phyloP scores from a whole-genome alignment of 1,140 invertebrate species.

The Myzus persicae region DNA sequence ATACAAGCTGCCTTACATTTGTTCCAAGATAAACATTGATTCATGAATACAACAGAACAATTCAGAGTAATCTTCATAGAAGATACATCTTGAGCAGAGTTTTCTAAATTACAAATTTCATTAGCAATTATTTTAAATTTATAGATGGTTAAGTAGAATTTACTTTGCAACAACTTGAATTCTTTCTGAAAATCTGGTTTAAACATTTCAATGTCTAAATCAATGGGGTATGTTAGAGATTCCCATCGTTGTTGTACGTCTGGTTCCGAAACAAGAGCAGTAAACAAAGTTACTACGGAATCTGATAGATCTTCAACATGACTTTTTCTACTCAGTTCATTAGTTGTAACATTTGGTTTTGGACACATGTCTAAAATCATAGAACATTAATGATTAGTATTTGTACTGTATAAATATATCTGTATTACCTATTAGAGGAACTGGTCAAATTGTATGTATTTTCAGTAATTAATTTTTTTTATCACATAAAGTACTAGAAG shows the following conservation, averaged over 20 bases:
- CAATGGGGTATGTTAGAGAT: constrained; percentile 80
- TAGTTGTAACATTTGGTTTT: constrained; percentile 78
- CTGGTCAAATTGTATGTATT: background rate
- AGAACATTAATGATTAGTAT: background rate
- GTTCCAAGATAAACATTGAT: constrained; percentile 86
- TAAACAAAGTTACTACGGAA: constrained; percentile 83
- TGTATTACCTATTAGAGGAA: background rate
- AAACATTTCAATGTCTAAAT: constrained; percentile 70
- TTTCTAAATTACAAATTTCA: constrained; percentile 66
- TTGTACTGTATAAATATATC: background rate
- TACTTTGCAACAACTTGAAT: constrained; percentile 68
- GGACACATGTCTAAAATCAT: constrained; percentile 81
- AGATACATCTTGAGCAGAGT: constrained; percentile 70
- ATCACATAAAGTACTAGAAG: background rate
- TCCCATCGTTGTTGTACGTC: constrained; percentile 79
- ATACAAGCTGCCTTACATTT: constrained; percentile 84
- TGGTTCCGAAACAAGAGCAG: constrained; percentile 79
- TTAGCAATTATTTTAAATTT: background rate
- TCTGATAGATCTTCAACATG: constrained; percentile 87
- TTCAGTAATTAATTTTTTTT: background rate
- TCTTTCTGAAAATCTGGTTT: constrained; percentile 71
- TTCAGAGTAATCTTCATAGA: constrained; percentile 77
- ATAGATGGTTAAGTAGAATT: constrained; percentile 59
- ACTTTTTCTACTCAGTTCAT: constrained; percentile 77
- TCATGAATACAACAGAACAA: constrained; percentile 92